Conservation (phyloP, 2,888 invertebrate species). For the Heliconius hortense region DNA sequence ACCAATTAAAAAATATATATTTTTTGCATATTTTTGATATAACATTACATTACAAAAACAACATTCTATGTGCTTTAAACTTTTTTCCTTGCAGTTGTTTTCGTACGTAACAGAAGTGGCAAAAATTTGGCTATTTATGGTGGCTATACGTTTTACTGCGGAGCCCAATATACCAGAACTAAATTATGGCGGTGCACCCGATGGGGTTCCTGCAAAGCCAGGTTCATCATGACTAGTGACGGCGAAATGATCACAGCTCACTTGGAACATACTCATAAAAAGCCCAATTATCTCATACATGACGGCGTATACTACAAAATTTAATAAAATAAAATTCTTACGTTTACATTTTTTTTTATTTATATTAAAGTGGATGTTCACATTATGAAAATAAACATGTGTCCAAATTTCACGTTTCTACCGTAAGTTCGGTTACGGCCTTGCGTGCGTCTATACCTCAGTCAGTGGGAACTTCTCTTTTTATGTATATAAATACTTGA, state of each 20-base stretch:
- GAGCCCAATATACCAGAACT: conserved; percentile 36
- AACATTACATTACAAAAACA: background rate
- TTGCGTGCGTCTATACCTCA: too few relatives aligned
- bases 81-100: conserved; percentile 44
- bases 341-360: background rate
- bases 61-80: background rate
- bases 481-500: too few relatives aligned
- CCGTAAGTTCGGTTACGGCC: too few relatives aligned
- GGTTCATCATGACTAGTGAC: conserved; percentile 41
- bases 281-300: conserved; percentile 42
- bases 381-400: too few relatives aligned
- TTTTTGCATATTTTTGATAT: too few relatives aligned
- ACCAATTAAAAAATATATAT: too few relatives aligned
- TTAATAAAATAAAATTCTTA: background rate
- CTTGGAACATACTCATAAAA: conserved; percentile 43
- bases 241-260: conserved; percentile 37
- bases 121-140: conserved; percentile 48
- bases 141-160: conserved; percentile 50
- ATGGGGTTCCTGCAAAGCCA: conserved; percentile 46
- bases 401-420: too few relatives aligned
- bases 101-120: conserved; percentile 45
- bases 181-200: conserved; percentile 48
- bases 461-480: too few relatives aligned
- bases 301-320: conserved; percentile 30
- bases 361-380: too few relatives aligned